Evolutionary conservation across 2,113 vertebrate species (phyloP), one percentile per base, ranked within the genome.

Genomic region (Alectura lathami): DNA sequence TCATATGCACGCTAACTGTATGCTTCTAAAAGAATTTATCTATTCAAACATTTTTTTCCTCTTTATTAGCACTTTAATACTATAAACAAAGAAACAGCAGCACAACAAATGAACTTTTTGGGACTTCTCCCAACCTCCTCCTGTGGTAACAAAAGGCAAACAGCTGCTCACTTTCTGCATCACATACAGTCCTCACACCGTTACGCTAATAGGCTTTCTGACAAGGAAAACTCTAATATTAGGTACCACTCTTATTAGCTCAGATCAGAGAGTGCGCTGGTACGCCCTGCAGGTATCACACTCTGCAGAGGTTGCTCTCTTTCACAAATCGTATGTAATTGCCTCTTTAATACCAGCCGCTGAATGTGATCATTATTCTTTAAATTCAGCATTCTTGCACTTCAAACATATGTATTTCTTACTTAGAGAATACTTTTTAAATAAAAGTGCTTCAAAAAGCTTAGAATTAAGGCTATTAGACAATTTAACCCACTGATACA

Each of bases 261-360:
- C 45, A 60, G 94, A 95, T 89, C 86, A 90, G 76, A 94, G 73
- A 20, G 29, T 30, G 59, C 42, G 82, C 92, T 70, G 88, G 34
- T 73, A 73, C 83, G 82, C 89, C 93, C 94, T 22, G 77, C 88
- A 89, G 94, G 92, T 86, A 94, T 26, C 89, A 23, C 75, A 9
- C 42, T 62, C 57, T n/a, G 74, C 88, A 62, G 21, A 78, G 80
- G 62, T 15, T 80, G 64, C 83, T 79, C 72, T 80, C 77, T 91
- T 94, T 91, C 91, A 92, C 93, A 95, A 94, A 94, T 91, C 75
- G 66, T 62, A 82, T 22, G 88, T 92, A 96, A 96, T 95, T 92
- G 84, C 72, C 86, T 91, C 84, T 93, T 91, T 93, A 93, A 72
- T 82, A 96, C 68, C 83, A 91, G 68, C 53, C 78, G 64, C 63